Percentiles rank a stretch among this genome's conserved stretches.
These are phyloP conservation scores for Stichopus chloronotus DNA, from an alignment of 35 echinoderm and acorn worm species.

Conservation along the genomic window DNA sequence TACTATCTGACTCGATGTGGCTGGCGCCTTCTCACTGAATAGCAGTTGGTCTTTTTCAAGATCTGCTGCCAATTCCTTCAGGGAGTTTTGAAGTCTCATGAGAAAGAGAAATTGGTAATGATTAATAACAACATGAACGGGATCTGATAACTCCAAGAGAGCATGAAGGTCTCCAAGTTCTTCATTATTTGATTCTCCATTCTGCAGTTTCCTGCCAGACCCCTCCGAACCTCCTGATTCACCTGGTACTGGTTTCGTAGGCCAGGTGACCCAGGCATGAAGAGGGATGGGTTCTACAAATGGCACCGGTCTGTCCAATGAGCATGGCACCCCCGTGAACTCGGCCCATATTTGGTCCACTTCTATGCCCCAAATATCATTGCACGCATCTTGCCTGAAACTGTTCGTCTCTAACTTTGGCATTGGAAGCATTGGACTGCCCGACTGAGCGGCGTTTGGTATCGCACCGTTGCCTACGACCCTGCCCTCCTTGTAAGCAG, in stretches of 20 bases:
- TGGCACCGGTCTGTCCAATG: slow-evolving; percentile 76
- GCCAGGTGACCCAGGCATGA: slow-evolving; percentile 74
- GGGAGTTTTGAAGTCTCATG: slow-evolving; percentile 83
- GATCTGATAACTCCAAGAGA: slow-evolving; percentile 53
- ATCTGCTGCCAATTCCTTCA: slow-evolving; percentile 66
- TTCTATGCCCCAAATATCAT: slow-evolving; percentile 92
- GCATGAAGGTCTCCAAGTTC: slow-evolving; percentile 63
- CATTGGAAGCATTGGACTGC: background rate
- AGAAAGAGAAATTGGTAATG: slow-evolving; percentile 95
- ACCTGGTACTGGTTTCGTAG: slow-evolving; percentile 29
- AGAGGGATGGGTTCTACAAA: slow-evolving; percentile 83
- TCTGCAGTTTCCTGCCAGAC: background rate
- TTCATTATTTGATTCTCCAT: background rate
- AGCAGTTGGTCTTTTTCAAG: slow-evolving; percentile 88
- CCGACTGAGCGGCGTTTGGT: background rate
- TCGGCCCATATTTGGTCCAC: slow-evolving; percentile 96
- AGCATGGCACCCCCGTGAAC: slow-evolving; percentile 71
- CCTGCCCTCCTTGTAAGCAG: slow-evolving; percentile 40
- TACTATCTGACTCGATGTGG: slow-evolving; percentile 60
- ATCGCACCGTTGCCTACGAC: slow-evolving; percentile 8
- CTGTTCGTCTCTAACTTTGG: slow-evolving; percentile 74
- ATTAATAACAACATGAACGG: slow-evolving; percentile 67
- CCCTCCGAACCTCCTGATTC: background rate
- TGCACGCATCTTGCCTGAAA: slow-evolving; percentile 73
- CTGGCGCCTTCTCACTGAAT: slow-evolving; percentile 62